Base-by-base conservation (phyloP, 2,797 vertebrate species). In the Bothrops alternatus region DNA sequence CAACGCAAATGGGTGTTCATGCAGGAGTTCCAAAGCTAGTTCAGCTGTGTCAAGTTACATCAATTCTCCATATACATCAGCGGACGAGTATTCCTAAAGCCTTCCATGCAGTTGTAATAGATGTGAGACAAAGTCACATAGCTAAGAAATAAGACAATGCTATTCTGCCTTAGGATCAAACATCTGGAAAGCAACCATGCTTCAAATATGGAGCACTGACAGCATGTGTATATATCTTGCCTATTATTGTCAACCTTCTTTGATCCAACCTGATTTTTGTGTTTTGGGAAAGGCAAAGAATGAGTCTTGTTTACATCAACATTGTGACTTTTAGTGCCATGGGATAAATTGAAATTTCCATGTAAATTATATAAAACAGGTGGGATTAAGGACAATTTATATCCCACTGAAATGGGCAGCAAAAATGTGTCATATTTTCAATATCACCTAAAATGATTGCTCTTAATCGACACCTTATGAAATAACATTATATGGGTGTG, bases 11-110 rank as follows among this genome's bases (percentile, higher is more conserved):
- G 97, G 97, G 0, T 97, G 95, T 26, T 96, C 97, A 8, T 92
- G 0, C 86, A 96, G 87, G 60, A 97, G 96, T 92, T 96, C 97
- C 87, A 98, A 97, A 95, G 95, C 95, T 0, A 4, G 88, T 2
- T 97, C 97, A 55, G 95, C 95, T 2, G 96, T 97, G 2, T 97
- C 98, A 42, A 97, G 96, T 63, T 97, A 98, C 91, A 94, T 97
- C 90, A 96, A 93, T 61, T 98, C 98, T 12, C 94, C 97, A 10
- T 96, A 96, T 55, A 96, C 96, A 1, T 96, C 97, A 1, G 94
- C 90, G 69, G 97, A 97, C 12, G 97, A 97, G 82, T 97, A 97
- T 57, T 97, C 97, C 90, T 98, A 96, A 97, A 90, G n/a, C 93
- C 53, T 37, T 73, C 50, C 12, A 50, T 63, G 42, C 53, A 1